Evolutionary conservation across 2,888 invertebrate species (phyloP).

Genomic region (Nephrotoma guestfalica): DNA sequence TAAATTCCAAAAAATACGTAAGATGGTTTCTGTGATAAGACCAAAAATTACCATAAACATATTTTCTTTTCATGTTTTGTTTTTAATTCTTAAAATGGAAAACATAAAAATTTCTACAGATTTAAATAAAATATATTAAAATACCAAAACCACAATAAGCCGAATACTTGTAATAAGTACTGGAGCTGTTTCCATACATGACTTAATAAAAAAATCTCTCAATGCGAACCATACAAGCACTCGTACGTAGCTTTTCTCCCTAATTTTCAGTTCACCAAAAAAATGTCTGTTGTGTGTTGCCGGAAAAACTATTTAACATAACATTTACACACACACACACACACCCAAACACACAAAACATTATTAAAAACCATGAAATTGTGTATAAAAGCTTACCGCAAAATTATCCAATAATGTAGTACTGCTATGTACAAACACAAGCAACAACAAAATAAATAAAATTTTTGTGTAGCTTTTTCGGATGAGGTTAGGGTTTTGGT

Average conservation of each 20-base stretch:
- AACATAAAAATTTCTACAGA: background rate
- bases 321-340: background rate
- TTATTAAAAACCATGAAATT: background rate
- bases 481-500: background rate
- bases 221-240: background rate
- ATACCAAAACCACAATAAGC: background rate
- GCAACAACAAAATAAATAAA: background rate
- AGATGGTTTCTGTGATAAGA: background rate
- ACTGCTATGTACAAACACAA: background rate
- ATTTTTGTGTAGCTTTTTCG: background rate
- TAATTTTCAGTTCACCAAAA: background rate
- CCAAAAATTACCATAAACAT: background rate
- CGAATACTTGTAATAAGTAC: background rate
- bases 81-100: background rate
- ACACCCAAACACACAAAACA: background rate
- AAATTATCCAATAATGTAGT: background rate
- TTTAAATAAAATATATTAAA: background rate
- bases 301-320: background rate
- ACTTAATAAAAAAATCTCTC: background rate
- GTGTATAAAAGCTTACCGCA: background rate
- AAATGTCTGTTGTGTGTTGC: background rate
- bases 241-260: background rate
- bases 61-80: background rate
- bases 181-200: background rate
- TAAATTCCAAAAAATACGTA: background rate